A percentile compares a stretch with the other conserved stretches of the same genome.
phyloP scores from a whole-genome alignment of 2,888 invertebrate genomes.

The Galeruca laticollis region DNA sequence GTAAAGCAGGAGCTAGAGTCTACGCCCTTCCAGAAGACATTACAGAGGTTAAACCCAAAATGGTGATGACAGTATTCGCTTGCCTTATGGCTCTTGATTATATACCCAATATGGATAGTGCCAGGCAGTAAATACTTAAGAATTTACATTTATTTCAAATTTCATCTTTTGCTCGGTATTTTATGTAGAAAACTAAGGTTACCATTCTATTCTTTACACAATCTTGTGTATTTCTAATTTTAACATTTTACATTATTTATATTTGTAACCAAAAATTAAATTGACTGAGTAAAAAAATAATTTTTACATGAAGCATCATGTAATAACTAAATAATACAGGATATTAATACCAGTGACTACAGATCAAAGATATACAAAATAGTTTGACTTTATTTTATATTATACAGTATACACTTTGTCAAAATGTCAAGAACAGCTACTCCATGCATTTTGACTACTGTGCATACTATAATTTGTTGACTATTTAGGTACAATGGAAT shows the following conservation, averaged over 20 bases:
- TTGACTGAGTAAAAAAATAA: neutral
- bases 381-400: too few species aligned
- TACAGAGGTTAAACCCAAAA: slow-evolving; percentile 96
- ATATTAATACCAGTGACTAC: too few species aligned
- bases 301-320: neutral
- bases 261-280: neutral
- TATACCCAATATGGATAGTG: slow-evolving; percentile 85
- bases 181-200: slow-evolving; percentile 11
- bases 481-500: too few species aligned
- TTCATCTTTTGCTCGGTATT: slow-evolving; percentile 8
- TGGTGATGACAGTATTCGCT: slow-evolving; percentile 99
- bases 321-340: neutral
- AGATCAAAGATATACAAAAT: too few species aligned
- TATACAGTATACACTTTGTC: too few species aligned
- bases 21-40: slow-evolving; percentile 99
- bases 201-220: slow-evolving; percentile 2
- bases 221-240: slow-evolving; percentile 42
- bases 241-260: neutral
- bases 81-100: slow-evolving; percentile 99
- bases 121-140: slow-evolving; percentile 48
- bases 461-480: too few species aligned
- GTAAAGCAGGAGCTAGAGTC: slow-evolving; percentile 96
- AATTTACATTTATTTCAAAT: slow-evolving; percentile 12
- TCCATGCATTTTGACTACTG: too few species aligned
- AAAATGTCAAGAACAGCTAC: too few species aligned